phyloP scores from a whole-genome alignment of 2,888 invertebrate genomes.

The Sinohyriopsis cumingii region DNA sequence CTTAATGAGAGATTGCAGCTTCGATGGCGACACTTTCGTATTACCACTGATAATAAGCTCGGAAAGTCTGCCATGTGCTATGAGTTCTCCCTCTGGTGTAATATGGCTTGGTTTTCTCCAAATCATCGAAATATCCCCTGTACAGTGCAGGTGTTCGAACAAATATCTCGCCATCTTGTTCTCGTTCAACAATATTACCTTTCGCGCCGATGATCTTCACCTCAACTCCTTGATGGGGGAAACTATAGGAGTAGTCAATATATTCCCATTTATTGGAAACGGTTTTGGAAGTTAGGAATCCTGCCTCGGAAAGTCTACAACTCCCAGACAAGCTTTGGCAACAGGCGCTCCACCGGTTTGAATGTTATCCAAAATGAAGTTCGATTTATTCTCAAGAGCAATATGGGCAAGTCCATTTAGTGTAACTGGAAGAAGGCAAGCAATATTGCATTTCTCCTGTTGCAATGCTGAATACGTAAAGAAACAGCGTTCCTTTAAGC shows the following conservation, averaged over 20 bases:
- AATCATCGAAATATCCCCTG: constrained; percentile 7
- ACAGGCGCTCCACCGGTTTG: too few relatives aligned
- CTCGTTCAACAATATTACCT: constrained; percentile 15
- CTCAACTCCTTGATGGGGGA: constrained; percentile 16
- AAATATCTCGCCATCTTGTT: constrained; percentile 9
- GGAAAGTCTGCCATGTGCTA: constrained; percentile 10
- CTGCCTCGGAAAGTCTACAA: constrained; percentile 11
- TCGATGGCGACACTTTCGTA: constrained; percentile 5
- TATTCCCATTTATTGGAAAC: constrained; percentile 4
- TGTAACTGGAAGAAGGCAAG: constrained; percentile 5
- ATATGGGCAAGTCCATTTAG: constrained; percentile 13
- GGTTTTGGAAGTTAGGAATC: constrained; percentile 3
- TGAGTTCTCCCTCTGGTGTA: constrained; percentile 7
- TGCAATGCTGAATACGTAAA: constrained; percentile 15
- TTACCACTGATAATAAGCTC: constrained; percentile 15
- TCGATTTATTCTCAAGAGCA: background rate
- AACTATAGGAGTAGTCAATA: constrained; percentile 11
- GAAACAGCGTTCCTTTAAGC: background rate
- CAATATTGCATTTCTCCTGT: constrained; percentile 10
- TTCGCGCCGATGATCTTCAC: constrained; percentile 15
- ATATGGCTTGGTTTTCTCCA: constrained; percentile 13
- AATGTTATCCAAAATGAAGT: too few relatives aligned
- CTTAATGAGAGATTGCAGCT: constrained; percentile 17
- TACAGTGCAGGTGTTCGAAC: constrained; percentile 17
- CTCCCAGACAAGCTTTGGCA: too few relatives aligned